Percentiles rank a stretch among this genome's conserved stretches.
phyloP scores from a whole-genome alignment of 64 coral and sea anemone genomes.

The Pocillopora damicornis region DNA sequence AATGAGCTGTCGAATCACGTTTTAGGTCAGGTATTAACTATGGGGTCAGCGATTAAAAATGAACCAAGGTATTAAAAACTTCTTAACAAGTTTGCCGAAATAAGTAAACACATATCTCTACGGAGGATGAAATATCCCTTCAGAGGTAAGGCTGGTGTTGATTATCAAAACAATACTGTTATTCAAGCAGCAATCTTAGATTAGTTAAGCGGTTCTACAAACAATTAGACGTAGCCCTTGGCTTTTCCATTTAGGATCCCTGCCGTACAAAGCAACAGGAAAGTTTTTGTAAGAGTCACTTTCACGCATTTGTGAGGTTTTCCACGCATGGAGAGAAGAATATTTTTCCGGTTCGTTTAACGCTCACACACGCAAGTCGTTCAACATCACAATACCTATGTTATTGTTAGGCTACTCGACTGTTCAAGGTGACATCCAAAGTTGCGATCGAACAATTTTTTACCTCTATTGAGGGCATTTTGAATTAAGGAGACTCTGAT shows the following conservation, averaged over 20 bases:
- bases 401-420: background rate
- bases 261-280: too few relatives aligned
- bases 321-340: background rate
- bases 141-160: background rate
- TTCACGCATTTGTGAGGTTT: background rate
- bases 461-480: background rate
- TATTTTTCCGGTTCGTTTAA: conserved; percentile 17
- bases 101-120: background rate
- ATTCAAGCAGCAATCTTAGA: background rate
- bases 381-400: background rate
- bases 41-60: background rate
- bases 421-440: background rate
- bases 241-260: background rate
- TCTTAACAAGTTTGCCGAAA: background rate
- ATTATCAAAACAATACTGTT: conserved; percentile 20
- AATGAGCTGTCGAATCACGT: too few relatives aligned
- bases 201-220: conserved; percentile 27
- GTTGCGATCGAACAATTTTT: background rate
- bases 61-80: background rate
- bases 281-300: too few relatives aligned
- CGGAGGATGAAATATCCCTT: background rate
- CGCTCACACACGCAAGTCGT: conserved; percentile 5
- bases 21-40: background rate
- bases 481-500: background rate
- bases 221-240: background rate